phyloP scores from a whole-genome alignment of 2,888 invertebrate species.

The Quadriops clusia region DNA sequence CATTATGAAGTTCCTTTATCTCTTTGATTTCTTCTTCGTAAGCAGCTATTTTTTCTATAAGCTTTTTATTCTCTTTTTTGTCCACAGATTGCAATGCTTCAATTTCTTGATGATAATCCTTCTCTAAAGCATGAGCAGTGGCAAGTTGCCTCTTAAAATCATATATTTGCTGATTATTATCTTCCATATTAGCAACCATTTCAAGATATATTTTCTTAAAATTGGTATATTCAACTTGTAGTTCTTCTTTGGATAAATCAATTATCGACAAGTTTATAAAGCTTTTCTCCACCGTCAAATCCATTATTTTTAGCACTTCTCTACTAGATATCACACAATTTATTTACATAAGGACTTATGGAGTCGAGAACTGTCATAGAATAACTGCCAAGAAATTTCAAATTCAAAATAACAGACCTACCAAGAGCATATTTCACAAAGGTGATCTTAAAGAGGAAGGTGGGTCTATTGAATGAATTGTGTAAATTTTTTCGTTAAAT shows the following conservation, averaged over 20 bases:
- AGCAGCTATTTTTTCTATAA: slow-evolving; percentile 13
- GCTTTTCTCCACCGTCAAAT: no score
- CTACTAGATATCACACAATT: no score
- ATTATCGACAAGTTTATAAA: no score
- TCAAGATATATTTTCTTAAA: slow-evolving; percentile 4
- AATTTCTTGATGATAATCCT: slow-evolving; percentile 19
- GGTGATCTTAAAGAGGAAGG: no score
- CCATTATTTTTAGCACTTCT: no score
- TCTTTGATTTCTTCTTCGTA: slow-evolving; percentile 8
- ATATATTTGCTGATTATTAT: slow-evolving; percentile 22
- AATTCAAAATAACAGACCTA: no score
- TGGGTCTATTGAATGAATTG: no score
- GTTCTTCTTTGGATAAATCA: slow-evolving; percentile 12
- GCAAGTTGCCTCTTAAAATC: slow-evolving; percentile 22
- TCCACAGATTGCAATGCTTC: slow-evolving; percentile 13
- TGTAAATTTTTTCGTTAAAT: no score
- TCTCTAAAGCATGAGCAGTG: slow-evolving; percentile 18
- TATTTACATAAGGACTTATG: no score
- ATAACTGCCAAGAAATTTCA: no score
- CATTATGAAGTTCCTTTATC: slow-evolving; percentile 2
- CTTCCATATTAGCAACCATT: slow-evolving; percentile 18
- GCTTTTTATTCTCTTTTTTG: slow-evolving; percentile 10
- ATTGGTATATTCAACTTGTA: slow-evolving; percentile 7
- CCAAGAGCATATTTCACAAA: no score
- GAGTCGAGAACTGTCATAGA: no score